Evolutionary conservation across 2,113 vertebrate species (phyloP).

Genomic region (Myanophis thanlyinensis): DNA sequence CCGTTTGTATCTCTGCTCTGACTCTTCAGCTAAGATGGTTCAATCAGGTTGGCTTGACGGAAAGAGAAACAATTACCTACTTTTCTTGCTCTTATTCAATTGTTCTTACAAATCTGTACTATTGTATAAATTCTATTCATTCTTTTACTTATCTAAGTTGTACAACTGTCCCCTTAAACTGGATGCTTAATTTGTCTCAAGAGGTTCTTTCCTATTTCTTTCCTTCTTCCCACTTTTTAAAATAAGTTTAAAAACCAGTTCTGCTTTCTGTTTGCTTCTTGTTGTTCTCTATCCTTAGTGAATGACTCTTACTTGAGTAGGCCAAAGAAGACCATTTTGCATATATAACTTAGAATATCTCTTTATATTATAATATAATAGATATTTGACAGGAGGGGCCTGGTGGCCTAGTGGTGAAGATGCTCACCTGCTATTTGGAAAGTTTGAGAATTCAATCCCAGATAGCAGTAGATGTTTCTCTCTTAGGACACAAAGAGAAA

Average conservation of each 20-base stretch:
- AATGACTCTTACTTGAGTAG: not conserved
- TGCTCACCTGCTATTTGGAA: too few relatives aligned
- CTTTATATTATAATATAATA: not conserved
- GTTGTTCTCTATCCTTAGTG: not conserved
- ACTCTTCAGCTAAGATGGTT: not conserved
- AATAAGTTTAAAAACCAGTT: not conserved
- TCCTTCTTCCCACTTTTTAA: not conserved
- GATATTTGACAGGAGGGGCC: too few relatives aligned
- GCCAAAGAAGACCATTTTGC: not conserved
- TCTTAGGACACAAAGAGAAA: too few relatives aligned
- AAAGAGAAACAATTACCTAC: not conserved
- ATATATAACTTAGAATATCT: not conserved
- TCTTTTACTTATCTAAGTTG: not conserved
- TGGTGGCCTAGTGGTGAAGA: too few relatives aligned
- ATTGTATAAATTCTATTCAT: not conserved
- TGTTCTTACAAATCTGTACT: not conserved
- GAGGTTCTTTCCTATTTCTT: not conserved
- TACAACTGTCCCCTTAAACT: not conserved
- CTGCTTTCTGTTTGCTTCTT: not conserved
- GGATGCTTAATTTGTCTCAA: not conserved
- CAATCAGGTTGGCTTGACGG: not conserved
- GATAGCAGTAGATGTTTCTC: too few relatives aligned
- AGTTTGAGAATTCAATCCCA: too few relatives aligned
- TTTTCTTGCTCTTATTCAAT: not conserved
- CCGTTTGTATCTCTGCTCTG: not conserved